A percentile compares a stretch with the other conserved stretches of the same genome.
phyloP scores from a whole-genome alignment of 2,888 invertebrate genomes.

The Gisinianus flammeolus region DNA sequence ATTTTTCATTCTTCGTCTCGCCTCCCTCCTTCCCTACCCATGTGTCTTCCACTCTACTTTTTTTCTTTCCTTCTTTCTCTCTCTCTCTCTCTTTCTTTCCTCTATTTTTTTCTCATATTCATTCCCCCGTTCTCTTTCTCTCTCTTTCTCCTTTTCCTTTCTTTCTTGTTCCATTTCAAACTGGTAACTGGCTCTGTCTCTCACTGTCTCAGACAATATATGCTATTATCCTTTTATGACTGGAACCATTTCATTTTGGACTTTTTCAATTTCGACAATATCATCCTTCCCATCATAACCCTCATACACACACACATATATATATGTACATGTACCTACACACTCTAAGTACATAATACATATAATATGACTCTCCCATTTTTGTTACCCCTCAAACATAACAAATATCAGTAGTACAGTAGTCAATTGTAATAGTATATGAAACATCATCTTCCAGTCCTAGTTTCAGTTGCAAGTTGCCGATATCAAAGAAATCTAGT shows the following conservation, averaged over 20 bases:
- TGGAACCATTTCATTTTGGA: constrained; percentile 49
- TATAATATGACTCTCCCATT: too few relatives aligned
- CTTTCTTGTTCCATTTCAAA: neutral
- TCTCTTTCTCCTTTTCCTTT: neutral
- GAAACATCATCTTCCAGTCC: too few relatives aligned
- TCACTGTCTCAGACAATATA: constrained; percentile 30
- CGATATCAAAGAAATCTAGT: too few relatives aligned
- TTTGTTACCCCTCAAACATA: neutral
- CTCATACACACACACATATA: neutral
- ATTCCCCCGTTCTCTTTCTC: constrained; percentile 24
- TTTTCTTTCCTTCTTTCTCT: constrained; percentile 14
- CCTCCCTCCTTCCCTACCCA: constrained; percentile 11
- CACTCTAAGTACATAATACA: too few relatives aligned
- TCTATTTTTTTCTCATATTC: constrained; percentile 26
- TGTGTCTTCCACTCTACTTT: constrained; percentile 25
- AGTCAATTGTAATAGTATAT: too few relatives aligned
- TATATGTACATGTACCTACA: too few relatives aligned
- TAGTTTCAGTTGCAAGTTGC: too few relatives aligned
- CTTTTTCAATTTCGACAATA: constrained; percentile 53
- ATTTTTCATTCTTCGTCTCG: constrained; percentile 48
- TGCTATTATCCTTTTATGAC: constrained; percentile 50
- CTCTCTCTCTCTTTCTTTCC: neutral
- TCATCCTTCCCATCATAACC: constrained; percentile 13
- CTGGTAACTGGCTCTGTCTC: constrained; percentile 23
- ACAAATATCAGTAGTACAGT: too few relatives aligned